A percentile compares a stretch with the other conserved stretches of the same genome.
These are phyloP conservation scores for Arrhopalites spinosus DNA, from an alignment of 2,888 invertebrate genomes.

Conservation along the genomic window DNA sequence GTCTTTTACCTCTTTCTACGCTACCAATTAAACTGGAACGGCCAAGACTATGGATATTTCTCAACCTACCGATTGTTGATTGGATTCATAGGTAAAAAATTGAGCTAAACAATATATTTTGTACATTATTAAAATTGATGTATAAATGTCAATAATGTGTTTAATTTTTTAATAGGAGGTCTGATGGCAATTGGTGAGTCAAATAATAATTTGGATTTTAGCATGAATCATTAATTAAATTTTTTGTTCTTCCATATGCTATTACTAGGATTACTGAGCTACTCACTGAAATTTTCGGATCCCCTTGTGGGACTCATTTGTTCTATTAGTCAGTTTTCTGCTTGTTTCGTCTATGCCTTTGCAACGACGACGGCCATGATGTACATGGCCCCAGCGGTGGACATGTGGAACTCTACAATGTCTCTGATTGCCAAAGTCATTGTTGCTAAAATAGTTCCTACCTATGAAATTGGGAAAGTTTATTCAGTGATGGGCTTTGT, in stretches of 20 bases:
- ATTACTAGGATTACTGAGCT: conserved; percentile 82
- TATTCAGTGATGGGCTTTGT: conserved; percentile 46
- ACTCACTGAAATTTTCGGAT: conserved; percentile 79
- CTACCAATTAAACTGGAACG: conserved; percentile 44
- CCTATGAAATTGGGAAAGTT: conserved; percentile 44
- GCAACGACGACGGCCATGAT: conserved; percentile 78
- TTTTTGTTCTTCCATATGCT: too few species aligned
- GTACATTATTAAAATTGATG: neutral
- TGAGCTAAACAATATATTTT: neutral
- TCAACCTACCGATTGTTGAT: conserved; percentile 46
- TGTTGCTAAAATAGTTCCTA: conserved; percentile 46
- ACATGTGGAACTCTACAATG: conserved; percentile 50
- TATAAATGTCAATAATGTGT: neutral
- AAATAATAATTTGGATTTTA: too few species aligned
- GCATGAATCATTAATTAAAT: too few species aligned
- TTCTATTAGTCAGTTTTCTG: conserved; percentile 80
- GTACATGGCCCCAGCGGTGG: conserved; percentile 64
- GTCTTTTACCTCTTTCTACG: conserved; percentile 48
- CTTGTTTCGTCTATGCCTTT: conserved; percentile 83
- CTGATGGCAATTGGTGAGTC: conserved; percentile 71
- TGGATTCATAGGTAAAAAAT: conserved; percentile 33
- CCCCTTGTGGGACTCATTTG: conserved; percentile 85
- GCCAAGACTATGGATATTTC: conserved; percentile 44
- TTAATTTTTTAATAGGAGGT: conserved; percentile 36
- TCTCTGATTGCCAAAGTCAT: conserved; percentile 43